Conservation (phyloP, 1,140 invertebrate genomes). For the Melanaphis sacchari region DNA sequence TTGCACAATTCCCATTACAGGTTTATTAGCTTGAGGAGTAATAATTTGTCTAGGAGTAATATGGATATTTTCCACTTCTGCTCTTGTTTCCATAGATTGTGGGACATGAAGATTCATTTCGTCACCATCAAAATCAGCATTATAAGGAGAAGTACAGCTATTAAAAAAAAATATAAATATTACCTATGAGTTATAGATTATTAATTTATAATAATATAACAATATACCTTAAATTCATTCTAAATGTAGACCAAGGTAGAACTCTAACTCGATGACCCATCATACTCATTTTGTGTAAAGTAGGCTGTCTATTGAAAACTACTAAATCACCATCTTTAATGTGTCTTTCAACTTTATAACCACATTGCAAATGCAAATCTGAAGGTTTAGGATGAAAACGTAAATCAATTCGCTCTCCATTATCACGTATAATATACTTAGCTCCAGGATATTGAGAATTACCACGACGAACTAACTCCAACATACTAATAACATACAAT, state of each 20-base stretch:
- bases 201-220: background rate
- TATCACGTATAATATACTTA: constrained; percentile 98
- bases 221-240: constrained; percentile 80
- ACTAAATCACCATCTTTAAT: constrained; percentile 98
- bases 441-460: constrained; percentile 99
- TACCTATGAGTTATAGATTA: background rate
- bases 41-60: constrained; percentile 98
- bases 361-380: constrained; percentile 97
- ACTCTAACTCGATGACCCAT: constrained; percentile 99
- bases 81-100: constrained; percentile 97
- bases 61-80: constrained; percentile 97
- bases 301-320: constrained; percentile 99
- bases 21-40: constrained; percentile 96
- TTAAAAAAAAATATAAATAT: constrained; percentile 62
- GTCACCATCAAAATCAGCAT: constrained; percentile 99
- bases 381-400: constrained; percentile 98
- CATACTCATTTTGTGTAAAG: constrained; percentile 99
- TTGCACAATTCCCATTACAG: constrained; percentile 99
- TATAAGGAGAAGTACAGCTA: constrained; percentile 98
- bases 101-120: constrained; percentile 99
- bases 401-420: constrained; percentile 97
- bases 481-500: constrained; percentile 77
- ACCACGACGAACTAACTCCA: constrained; percentile 92
- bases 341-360: constrained; percentile 95
- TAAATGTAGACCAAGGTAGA: constrained; percentile 97